Evolutionary conservation across 2,113 vertebrate genomes (phyloP).

Genomic region (Chaenogobius annularis): DNA sequence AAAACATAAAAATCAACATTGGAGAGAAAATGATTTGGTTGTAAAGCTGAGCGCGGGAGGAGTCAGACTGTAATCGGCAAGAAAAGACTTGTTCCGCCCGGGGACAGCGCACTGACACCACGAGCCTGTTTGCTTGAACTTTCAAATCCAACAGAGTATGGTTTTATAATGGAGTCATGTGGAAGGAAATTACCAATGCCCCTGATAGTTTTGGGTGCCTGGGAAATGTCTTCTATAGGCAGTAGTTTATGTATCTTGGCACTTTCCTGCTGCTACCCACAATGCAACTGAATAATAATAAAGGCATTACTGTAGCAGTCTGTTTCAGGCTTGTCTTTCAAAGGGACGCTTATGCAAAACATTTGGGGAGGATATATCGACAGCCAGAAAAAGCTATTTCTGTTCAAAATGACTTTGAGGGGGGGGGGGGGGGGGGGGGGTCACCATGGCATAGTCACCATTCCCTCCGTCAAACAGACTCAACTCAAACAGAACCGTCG

Average conservation of each 20-base stretch:
- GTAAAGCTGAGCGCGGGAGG: conserved; percentile 47
- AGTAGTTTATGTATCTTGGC: background rate
- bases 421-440: too few species aligned
- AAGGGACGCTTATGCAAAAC: background rate
- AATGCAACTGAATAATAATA: background rate
- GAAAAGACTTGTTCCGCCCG: conserved; percentile 54
- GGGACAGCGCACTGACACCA: conserved; percentile 44
- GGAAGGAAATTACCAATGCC: conserved; percentile 39
- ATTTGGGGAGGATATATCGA: too few species aligned
- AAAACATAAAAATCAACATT: conserved; percentile 28
- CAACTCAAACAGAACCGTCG: too few species aligned
- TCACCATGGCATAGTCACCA: too few species aligned
- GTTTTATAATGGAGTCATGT: conserved; percentile 29
- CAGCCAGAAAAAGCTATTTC: too few species aligned
- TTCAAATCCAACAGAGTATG: conserved; percentile 27
- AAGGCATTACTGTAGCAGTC: background rate
- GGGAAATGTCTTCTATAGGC: background rate
- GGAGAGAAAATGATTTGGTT: conserved; percentile 55
- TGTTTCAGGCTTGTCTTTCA: background rate
- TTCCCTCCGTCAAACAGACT: too few species aligned
- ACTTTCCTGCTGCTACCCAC: background rate
- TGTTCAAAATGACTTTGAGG: too few species aligned
- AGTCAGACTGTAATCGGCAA: conserved; percentile 62
- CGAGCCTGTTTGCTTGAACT: conserved; percentile 35
- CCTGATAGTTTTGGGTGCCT: conserved; percentile 3